Percentiles rank a stretch among this genome's conserved stretches.
These are phyloP conservation scores for Solenopsis fugax DNA, from an alignment of 1,140 invertebrate species.

Conservation along the genomic window DNA sequence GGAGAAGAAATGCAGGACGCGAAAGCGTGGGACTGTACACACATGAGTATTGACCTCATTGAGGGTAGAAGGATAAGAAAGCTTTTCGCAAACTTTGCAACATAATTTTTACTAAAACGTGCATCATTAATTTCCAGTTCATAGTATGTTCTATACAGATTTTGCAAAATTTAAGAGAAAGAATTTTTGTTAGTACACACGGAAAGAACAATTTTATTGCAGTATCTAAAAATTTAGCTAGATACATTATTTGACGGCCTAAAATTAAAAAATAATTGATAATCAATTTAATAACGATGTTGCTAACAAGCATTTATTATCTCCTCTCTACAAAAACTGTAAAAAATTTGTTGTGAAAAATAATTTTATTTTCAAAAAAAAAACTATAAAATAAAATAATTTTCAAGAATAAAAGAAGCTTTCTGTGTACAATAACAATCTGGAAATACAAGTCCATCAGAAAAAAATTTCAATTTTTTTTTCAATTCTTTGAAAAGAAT, in stretches of 20 bases:
- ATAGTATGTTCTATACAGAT: not conserved
- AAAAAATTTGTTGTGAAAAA: no score
- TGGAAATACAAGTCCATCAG: not conserved
- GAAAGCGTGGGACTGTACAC: constrained; percentile 19
- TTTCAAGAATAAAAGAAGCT: not conserved
- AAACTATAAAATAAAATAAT: constrained; percentile 1
- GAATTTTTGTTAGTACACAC: not conserved
- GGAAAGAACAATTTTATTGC: not conserved
- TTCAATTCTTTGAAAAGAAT: not conserved
- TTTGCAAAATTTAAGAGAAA: not conserved
- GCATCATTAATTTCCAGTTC: not conserved
- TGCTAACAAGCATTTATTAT: no score
- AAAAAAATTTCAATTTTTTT: not conserved
- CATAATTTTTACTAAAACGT: not conserved
- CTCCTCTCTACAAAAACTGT: no score
- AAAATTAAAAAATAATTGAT: no score
- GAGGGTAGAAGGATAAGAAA: not conserved
- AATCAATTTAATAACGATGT: no score
- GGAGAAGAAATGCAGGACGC: constrained; percentile 18
- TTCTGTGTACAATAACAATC: not conserved
- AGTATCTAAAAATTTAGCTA: no score
- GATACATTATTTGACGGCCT: no score
- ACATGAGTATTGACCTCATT: constrained; percentile 40
- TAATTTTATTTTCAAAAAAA: not conserved
- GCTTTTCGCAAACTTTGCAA: not conserved